Evolutionary conservation across 2,888 invertebrate genomes (phyloP), one percentile per base, ranked within the genome.

Genomic region (Eremobia ochroleuca): DNA sequence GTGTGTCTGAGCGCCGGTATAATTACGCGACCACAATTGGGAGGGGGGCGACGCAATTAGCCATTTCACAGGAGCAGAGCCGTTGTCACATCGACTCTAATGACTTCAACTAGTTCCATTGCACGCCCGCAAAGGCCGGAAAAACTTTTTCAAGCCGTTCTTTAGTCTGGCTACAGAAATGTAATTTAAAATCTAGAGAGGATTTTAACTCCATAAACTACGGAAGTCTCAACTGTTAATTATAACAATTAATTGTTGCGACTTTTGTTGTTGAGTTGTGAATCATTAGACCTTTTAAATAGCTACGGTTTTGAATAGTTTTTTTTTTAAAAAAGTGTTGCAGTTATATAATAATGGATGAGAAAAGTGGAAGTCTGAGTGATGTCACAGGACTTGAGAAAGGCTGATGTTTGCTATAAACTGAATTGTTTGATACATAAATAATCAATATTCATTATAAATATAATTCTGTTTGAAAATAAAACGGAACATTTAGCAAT

Each of bases 1-100:
- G 82, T 80, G 83, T 81, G 82, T 79, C 68, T 76, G 85, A 75
- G 76, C 79, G 76, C 85, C 77, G 80, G 88, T 88, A 89, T 92
- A 92, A 93, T 93, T 92, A 92, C 90, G 85, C 85, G 79, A 80
- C 86, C 89, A 89, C 91, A 93, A 92, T 92, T 90, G 87, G 85
- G 86, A 85, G 81, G 86, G 83, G 85, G 87, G 88, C 83, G 87
- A 85, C 88, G 90, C 89, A 92, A 92, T 92, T 92, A 92, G 89
- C 90, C 89, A 89, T 89, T 89, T 88, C 87, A 88, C 89, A 86
- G 85, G 78, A 87, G 79, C 83, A 84, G 78, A 84, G 76, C 87
- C 88, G 90, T 91, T 92, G 91, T 90, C 92, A 90, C 90, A 90
- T 81, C 83, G 83, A 79, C 88, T 87, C 87, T 90, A 92, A 92